Evolutionary conservation across 2,113 vertebrate genomes (phyloP).

Genomic region (Odontophorus gujanensis): DNA sequence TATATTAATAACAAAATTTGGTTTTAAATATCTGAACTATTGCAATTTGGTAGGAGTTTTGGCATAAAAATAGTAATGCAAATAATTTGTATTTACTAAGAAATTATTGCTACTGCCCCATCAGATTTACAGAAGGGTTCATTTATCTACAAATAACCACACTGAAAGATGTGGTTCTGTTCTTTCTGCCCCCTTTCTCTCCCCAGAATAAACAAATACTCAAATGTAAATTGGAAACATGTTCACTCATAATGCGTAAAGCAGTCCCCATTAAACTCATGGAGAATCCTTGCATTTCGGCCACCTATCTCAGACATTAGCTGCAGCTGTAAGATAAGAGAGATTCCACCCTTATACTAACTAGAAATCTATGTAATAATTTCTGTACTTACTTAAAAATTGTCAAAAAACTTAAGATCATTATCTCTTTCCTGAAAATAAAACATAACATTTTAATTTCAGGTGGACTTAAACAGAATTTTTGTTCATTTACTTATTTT

Average conservation of each 20-base stretch:
- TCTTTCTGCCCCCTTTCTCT: background rate
- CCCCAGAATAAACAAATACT: background rate
- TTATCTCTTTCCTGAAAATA: background rate
- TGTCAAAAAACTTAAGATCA: background rate
- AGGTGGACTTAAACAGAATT: background rate
- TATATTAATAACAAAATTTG: background rate
- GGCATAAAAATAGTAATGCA: background rate
- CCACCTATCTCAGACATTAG: background rate
- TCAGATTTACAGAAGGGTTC: background rate
- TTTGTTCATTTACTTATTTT: background rate
- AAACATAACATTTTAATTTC: background rate
- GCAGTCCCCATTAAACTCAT: background rate
- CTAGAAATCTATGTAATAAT: background rate
- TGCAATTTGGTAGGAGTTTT: background rate
- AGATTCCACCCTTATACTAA: background rate
- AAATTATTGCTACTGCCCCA: background rate
- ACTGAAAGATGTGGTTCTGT: background rate
- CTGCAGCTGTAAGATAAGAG: background rate
- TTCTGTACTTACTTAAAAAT: background rate
- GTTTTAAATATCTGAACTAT: background rate
- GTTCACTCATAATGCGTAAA: background rate
- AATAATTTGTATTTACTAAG: background rate
- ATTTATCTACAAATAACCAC: background rate
- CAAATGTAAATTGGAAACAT: background rate
- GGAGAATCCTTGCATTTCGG: background rate